Conservation (phyloP, 2,888 invertebrate species). For the Ischnus inquisitorius region DNA sequence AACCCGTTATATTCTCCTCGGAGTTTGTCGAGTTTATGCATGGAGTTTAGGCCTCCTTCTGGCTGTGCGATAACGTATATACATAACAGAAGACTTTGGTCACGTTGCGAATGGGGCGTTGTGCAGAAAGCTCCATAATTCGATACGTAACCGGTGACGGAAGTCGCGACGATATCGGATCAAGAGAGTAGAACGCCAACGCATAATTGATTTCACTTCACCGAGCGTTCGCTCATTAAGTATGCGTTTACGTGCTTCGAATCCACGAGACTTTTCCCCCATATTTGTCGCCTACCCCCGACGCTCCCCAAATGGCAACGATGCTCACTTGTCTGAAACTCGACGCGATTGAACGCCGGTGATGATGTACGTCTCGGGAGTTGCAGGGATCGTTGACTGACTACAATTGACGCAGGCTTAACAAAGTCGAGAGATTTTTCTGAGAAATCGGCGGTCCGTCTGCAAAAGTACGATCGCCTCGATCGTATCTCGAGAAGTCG, state of each 20-base stretch:
- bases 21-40: constrained; percentile 1
- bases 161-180: constrained; percentile 47
- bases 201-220: constrained; percentile 55
- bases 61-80: neutral
- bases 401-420: neutral
- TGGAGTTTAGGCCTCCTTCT: neutral
- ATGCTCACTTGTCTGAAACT: neutral
- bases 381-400: neutral
- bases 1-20: neutral
- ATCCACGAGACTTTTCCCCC: constrained; percentile 9
- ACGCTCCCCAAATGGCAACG: neutral
- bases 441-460: constrained; percentile 27
- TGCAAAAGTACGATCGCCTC: constrained; percentile 32
- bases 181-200: constrained; percentile 23
- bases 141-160: constrained; percentile 4
- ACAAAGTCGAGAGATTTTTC: constrained; percentile 56
- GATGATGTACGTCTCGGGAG: neutral
- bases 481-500: neutral
- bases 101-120: constrained; percentile 13
- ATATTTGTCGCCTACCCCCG: constrained; percentile 3
- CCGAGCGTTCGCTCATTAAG: constrained; percentile 38
- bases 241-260: constrained; percentile 45
- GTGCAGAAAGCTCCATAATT: constrained; percentile 27
- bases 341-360: neutral
- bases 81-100: constrained; percentile 15